Percentiles rank a stretch among this genome's conserved stretches.
phyloP scores from a whole-genome alignment of 64 coral and sea anemone genomes.

The Porites australiensis region DNA sequence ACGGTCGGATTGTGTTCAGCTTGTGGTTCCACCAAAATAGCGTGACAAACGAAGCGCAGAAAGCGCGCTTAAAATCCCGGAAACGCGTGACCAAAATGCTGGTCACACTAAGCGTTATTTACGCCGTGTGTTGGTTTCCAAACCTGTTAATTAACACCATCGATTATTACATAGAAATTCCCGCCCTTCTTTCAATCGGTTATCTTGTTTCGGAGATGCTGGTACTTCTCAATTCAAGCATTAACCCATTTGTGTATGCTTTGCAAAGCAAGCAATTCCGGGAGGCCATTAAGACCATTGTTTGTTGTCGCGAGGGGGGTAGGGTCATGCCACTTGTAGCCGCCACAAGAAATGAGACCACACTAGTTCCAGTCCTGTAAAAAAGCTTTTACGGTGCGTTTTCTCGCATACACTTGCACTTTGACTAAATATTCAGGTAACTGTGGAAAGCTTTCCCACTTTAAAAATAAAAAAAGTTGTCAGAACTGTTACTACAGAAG shows the following conservation, averaged over 20 bases:
- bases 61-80: conserved; percentile 25
- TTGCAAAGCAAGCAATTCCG: conserved; percentile 57
- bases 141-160: conserved; percentile 42
- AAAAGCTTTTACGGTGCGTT: too few relatives aligned
- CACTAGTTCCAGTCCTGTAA: too few relatives aligned
- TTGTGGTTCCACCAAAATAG: conserved; percentile 9
- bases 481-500: too few relatives aligned
- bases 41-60: background rate
- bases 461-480: too few relatives aligned
- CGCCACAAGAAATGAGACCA: background rate
- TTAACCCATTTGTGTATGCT: conserved; percentile 58
- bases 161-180: conserved; percentile 1
- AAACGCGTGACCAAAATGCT: conserved; percentile 62
- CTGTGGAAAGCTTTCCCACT: too few relatives aligned
- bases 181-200: conserved; percentile 9
- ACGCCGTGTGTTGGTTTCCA: conserved; percentile 53
- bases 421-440: too few relatives aligned
- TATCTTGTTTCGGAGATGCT: conserved; percentile 57
- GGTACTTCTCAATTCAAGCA: conserved; percentile 51
- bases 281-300: conserved; percentile 10
- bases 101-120: conserved; percentile 21
- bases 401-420: too few relatives aligned
- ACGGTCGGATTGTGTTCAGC: conserved; percentile 17
- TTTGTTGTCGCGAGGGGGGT: background rate
- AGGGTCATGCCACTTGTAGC: background rate